phyloP scores from a whole-genome alignment of 1,140 invertebrate species.

The Ips nitidus region DNA sequence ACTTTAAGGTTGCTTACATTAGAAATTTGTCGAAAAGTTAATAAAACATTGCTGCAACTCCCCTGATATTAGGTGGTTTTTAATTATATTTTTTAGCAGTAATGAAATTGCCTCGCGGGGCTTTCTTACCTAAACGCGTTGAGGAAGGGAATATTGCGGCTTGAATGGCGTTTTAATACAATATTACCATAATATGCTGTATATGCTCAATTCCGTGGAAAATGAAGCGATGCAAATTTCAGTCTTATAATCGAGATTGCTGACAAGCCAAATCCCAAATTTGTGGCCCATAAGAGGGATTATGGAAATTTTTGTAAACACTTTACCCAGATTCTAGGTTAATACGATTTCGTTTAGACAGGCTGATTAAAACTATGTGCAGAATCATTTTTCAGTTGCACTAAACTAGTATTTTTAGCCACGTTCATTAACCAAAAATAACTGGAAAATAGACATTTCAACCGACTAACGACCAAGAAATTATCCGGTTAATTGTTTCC shows the following conservation, averaged over 20 bases:
- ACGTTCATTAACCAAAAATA: conserved; percentile 7
- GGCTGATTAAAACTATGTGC: no score
- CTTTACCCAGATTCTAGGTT: conserved; percentile 15
- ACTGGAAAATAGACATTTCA: conserved; percentile 20
- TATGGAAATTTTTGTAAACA: conserved; percentile 35
- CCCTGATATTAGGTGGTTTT: no score
- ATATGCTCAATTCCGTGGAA: conserved; percentile 2
- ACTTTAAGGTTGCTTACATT: no score
- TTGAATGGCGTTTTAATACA: no score
- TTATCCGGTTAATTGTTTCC: conserved; percentile 14
- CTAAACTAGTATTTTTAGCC: neutral
- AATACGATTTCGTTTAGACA: conserved; percentile 14
- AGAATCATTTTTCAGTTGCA: no score
- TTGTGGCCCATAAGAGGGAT: conserved; percentile 29
- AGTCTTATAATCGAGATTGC: conserved; percentile 16
- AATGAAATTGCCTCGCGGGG: no score
- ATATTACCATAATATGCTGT: no score
- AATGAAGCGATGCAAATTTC: conserved; percentile 8
- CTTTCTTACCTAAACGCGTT: no score
- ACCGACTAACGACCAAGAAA: conserved; percentile 15
- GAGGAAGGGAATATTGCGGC: no score
- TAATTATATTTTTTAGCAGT: no score
- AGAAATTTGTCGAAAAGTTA: no score
- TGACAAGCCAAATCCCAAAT: conserved; percentile 22
- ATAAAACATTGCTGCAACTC: no score